phyloP scores from a whole-genome alignment of 2,888 invertebrate genomes.

The Carpatolechia fugitivella region DNA sequence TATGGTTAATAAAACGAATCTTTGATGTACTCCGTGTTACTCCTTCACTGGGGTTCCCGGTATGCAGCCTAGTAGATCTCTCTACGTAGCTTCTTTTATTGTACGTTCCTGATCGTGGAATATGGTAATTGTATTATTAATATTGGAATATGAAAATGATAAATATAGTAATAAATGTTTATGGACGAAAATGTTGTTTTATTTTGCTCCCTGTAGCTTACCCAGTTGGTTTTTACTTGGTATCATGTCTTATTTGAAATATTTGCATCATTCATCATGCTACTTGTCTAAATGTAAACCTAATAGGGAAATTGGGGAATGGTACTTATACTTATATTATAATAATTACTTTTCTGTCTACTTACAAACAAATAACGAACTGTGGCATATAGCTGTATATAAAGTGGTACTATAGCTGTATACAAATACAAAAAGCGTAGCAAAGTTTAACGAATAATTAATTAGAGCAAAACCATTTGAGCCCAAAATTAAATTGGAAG shows the following conservation, averaged over 20 bases:
- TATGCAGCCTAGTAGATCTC: slow-evolving; percentile 71
- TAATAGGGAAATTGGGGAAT: too few relatives aligned
- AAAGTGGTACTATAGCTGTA: too few relatives aligned
- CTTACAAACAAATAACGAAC: too few relatives aligned
- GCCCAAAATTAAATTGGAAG: neutral
- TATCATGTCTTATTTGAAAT: too few relatives aligned
- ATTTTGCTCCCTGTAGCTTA: slow-evolving; percentile 16
- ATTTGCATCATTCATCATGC: too few relatives aligned
- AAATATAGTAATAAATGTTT: slow-evolving; percentile 79
- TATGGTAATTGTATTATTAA: slow-evolving; percentile 64
- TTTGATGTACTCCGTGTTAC: slow-evolving; percentile 60
- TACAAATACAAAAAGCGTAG: too few relatives aligned
- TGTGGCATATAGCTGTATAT: too few relatives aligned
- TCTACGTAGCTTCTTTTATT: slow-evolving; percentile 72
- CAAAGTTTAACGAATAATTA: neutral
- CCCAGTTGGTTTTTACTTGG: too few relatives aligned
- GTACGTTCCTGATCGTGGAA: slow-evolving; percentile 60
- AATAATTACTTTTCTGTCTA: too few relatives aligned
- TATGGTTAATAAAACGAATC: slow-evolving; percentile 59
- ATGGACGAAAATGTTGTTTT: slow-evolving; percentile 53
- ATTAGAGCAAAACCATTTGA: neutral
- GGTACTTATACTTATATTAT: too few relatives aligned
- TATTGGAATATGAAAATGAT: slow-evolving; percentile 74
- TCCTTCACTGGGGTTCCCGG: slow-evolving; percentile 70
- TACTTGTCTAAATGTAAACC: too few relatives aligned